Evolutionary conservation across 2,888 invertebrate genomes (phyloP).

Genomic region (Vannuccia rotundouncinata): DNA sequence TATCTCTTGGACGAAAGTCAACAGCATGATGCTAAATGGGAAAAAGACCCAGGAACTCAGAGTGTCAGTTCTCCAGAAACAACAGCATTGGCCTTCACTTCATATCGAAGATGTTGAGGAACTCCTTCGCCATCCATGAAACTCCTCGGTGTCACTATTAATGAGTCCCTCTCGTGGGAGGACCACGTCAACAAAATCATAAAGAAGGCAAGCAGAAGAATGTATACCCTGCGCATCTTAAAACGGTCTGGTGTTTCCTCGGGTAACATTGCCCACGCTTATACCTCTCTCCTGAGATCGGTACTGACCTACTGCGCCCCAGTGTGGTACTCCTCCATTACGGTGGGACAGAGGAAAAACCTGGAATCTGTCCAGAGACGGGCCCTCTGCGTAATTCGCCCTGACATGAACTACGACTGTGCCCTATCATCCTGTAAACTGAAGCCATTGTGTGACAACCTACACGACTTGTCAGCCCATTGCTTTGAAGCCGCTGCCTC

Average conservation of each 20-base stretch:
- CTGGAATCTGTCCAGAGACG: background rate
- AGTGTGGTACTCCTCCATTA: background rate
- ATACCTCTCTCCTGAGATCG: background rate
- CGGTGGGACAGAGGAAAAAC: background rate
- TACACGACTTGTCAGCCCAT: background rate
- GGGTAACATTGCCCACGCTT: background rate
- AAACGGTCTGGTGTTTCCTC: background rate
- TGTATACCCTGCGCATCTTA: background rate
- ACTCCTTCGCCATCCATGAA: background rate
- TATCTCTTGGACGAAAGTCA: background rate
- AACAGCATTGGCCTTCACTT: background rate
- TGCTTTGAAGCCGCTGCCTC: background rate
- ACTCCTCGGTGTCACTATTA: background rate
- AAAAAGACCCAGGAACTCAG: background rate
- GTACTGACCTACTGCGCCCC: background rate
- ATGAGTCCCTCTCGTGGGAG: background rate
- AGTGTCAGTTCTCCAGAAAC: background rate
- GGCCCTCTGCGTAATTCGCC: background rate
- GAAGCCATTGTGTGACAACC: background rate
- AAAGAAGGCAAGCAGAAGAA: background rate
- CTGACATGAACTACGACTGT: background rate
- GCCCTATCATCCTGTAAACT: background rate
- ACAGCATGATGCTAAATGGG: background rate
- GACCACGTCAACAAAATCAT: background rate
- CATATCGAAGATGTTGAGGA: background rate